A percentile compares a stretch with the other conserved stretches of the same genome.
Conservation (phyloP, 2,797 vertebrate species). For the Columba guinea region DNA sequence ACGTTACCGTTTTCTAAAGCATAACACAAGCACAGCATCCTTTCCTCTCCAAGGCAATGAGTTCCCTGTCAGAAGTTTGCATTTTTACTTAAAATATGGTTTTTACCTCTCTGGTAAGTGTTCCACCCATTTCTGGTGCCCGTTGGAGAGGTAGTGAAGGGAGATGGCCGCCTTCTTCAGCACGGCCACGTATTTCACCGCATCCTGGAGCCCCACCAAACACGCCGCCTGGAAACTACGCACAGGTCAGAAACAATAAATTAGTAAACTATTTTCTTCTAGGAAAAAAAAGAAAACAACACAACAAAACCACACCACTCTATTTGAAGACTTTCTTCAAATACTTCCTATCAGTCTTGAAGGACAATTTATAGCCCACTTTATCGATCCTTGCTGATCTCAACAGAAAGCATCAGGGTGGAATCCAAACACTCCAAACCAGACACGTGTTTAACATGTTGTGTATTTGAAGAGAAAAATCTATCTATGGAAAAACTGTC, state of each 20-base stretch:
- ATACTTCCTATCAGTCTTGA: fast-evolving
- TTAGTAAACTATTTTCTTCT: neutral
- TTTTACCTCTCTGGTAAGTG: slow-evolving; percentile 90
- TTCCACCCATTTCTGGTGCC: slow-evolving; percentile 94
- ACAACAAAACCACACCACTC: too few species aligned
- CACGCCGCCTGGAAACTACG: slow-evolving; percentile 87
- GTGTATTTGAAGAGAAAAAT: neutral
- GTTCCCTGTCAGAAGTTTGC: neutral
- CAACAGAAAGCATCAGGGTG: neutral
- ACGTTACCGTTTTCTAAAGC: neutral
- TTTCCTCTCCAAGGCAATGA: neutral
- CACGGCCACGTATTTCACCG: slow-evolving; percentile 84
- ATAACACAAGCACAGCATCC: neutral
- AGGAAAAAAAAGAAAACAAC: too few species aligned
- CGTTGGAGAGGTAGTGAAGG: slow-evolving; percentile 92
- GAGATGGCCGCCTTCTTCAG: slow-evolving; percentile 88
- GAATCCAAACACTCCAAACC: neutral
- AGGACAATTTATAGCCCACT: neutral
- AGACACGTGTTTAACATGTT: fast-evolving
- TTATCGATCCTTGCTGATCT: neutral
- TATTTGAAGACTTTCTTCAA: neutral
- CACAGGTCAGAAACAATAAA: neutral
- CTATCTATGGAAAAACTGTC: fast-evolving
- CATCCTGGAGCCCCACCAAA: slow-evolving; percentile 87
- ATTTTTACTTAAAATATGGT: fast-evolving